Evolutionary conservation across 2,113 vertebrate genomes (phyloP).

Genomic region (Chloroceryle aenea): DNA sequence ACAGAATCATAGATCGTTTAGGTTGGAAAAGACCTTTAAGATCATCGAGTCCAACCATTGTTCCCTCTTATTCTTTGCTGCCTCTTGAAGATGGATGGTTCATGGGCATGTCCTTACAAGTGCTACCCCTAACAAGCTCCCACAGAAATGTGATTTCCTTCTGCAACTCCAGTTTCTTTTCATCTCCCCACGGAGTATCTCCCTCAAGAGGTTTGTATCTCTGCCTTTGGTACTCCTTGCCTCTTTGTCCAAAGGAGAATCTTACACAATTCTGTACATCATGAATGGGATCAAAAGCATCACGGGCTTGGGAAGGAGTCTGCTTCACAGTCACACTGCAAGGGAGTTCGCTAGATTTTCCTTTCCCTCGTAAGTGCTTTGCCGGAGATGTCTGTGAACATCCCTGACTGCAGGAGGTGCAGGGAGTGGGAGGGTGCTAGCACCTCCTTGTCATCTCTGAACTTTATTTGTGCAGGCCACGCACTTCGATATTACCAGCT

Average conservation of each 20-base stretch:
- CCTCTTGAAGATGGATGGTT: rapidly evolving
- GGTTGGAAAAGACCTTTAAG: background rate
- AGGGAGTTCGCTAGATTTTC: background rate
- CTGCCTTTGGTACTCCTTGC: background rate
- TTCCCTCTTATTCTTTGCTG: background rate
- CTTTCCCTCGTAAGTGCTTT: background rate
- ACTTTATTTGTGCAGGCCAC: background rate
- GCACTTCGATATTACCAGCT: background rate
- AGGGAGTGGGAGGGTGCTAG: background rate
- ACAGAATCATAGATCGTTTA: background rate
- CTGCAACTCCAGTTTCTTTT: background rate
- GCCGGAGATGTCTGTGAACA: background rate
- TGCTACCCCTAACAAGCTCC: background rate
- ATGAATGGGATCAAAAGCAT: background rate
- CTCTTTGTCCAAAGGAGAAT: background rate
- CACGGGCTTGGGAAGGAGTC: background rate
- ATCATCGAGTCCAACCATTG: background rate
- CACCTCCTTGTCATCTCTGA: background rate
- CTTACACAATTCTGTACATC: background rate
- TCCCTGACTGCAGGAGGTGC: rapidly evolving
- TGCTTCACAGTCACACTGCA: background rate
- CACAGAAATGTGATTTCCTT: background rate
- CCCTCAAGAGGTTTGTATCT: background rate
- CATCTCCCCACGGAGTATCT: background rate
- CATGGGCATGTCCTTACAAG: background rate